Evolutionary conservation across 37 sponge, comb jelly and placozoan species (phyloP).

Genomic region (Geodia barretti): DNA sequence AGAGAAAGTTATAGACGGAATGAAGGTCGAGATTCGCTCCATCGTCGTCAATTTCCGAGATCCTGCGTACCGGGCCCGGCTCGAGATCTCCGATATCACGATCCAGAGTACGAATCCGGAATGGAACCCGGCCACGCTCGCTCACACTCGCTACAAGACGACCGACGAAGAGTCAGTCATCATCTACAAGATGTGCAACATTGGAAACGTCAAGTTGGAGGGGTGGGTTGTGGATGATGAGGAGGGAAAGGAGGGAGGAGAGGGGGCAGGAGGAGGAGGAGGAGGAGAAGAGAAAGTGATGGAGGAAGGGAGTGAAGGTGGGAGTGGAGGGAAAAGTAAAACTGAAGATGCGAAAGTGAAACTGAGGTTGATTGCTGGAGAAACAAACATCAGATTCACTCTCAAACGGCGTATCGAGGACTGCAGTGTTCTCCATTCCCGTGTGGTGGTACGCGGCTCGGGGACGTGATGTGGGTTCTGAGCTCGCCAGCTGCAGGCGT

Average conservation of each 20-base stretch:
- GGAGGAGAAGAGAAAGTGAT: too few relatives aligned
- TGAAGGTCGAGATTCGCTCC: conserved; percentile 71
- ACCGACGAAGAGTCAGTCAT: conserved; percentile 67
- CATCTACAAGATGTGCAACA: conserved; percentile 63
- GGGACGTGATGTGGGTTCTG: conserved; percentile 77
- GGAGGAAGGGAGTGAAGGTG: not conserved
- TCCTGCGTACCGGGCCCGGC: conserved; percentile 53
- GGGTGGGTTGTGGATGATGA: conserved; percentile 24
- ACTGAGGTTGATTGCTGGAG: conserved; percentile 47
- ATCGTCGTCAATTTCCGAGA: conserved; percentile 56
- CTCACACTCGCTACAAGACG: conserved; percentile 29
- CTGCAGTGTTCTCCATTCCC: conserved; percentile 48
- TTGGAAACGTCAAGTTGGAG: conserved; percentile 59
- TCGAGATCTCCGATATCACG: conserved; percentile 62
- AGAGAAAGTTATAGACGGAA: conserved; percentile 86
- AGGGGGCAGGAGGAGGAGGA: too few relatives aligned
- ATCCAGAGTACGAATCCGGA: conserved; percentile 64
- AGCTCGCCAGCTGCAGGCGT: conserved; percentile 65
- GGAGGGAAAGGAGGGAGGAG: too few relatives aligned
- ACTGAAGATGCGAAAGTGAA: not conserved
- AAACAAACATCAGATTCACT: conserved; percentile 40
- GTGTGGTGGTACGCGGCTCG: conserved; percentile 46
- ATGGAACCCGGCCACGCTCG: conserved; percentile 32
- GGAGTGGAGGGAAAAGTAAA: not conserved
- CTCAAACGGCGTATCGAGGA: conserved; percentile 59